phyloP scores from a whole-genome alignment of 2,888 invertebrate genomes.

The Cotesia congregata region DNA sequence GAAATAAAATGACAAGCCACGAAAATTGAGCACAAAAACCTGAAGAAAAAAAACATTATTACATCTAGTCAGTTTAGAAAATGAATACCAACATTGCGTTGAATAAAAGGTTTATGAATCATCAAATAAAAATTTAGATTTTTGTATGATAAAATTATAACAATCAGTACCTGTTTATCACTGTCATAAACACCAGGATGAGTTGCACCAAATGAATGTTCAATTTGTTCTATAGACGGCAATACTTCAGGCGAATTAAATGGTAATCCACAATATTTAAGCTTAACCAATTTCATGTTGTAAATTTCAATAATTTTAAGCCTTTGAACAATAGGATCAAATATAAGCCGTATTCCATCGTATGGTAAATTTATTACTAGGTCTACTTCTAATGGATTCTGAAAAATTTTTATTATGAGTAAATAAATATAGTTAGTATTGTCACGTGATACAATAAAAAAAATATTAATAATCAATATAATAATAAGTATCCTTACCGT shows the following conservation, averaged over 20 bases:
- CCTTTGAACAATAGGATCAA: constrained; percentile 94
- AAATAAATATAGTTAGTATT: constrained; percentile 1
- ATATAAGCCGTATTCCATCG: constrained; percentile 96
- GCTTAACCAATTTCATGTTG: constrained; percentile 95
- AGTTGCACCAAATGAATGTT: constrained; percentile 98
- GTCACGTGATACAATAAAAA: constrained; percentile 20
- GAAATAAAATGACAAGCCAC: constrained; percentile 97
- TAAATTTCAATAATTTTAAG: constrained; percentile 98
- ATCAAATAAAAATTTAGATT: background rate
- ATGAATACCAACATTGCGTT: background rate
- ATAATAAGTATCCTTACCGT: constrained; percentile 76
- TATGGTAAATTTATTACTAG: constrained; percentile 95
- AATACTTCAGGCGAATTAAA: constrained; percentile 95
- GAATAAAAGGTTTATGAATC: background rate
- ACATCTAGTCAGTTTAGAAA: background rate
- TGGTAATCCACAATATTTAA: constrained; percentile 92
- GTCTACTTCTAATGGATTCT: constrained; percentile 96
- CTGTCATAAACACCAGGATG: constrained; percentile 98
- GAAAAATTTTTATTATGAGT: constrained; percentile 65
- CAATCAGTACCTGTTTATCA: constrained; percentile 80
- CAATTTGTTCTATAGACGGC: constrained; percentile 98
- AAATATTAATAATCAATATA: constrained; percentile 31
- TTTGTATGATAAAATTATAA: background rate
- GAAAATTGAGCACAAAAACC: constrained; percentile 94
- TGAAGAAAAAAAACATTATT: constrained; percentile 46